Conservation (phyloP, 2,888 invertebrate genomes). For the Druceiella hillmani region DNA sequence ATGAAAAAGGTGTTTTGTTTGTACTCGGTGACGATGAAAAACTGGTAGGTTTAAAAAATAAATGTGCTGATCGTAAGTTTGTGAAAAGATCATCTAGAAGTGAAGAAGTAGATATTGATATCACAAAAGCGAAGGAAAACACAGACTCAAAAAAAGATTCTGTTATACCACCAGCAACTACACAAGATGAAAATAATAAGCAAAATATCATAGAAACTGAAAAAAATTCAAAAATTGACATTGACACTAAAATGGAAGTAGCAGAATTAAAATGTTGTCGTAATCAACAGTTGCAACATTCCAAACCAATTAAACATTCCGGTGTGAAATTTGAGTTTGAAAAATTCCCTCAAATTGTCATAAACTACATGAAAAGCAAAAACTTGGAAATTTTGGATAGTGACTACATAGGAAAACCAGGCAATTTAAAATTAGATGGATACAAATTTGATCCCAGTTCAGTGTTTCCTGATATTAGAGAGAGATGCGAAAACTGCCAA, state of each 20-base stretch:
- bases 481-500: slow-evolving; percentile 50
- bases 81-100: slow-evolving; percentile 41
- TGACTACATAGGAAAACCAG: slow-evolving; percentile 53
- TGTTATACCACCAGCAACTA: too few species aligned
- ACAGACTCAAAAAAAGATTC: background rate
- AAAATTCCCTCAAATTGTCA: slow-evolving; percentile 68
- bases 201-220: too few species aligned
- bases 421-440: slow-evolving; percentile 49
- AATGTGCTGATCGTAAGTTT: slow-evolving; percentile 38
- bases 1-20: slow-evolving; percentile 55
- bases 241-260: too few species aligned
- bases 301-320: slow-evolving; percentile 59
- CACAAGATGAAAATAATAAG: too few species aligned
- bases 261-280: too few species aligned
- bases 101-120: too few species aligned
- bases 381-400: slow-evolving; percentile 60
- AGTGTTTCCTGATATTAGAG: slow-evolving; percentile 42
- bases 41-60: slow-evolving; percentile 58
- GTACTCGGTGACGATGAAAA: slow-evolving; percentile 67
- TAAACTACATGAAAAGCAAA: slow-evolving; percentile 71
- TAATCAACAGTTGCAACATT: slow-evolving; percentile 53
- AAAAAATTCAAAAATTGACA: too few species aligned
- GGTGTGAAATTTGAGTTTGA: slow-evolving; percentile 70
- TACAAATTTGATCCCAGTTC: slow-evolving; percentile 48
- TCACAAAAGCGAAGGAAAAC: background rate